Evolutionary conservation across 2,888 invertebrate species (phyloP).

Genomic region (Melikaiella ostensackeni): DNA sequence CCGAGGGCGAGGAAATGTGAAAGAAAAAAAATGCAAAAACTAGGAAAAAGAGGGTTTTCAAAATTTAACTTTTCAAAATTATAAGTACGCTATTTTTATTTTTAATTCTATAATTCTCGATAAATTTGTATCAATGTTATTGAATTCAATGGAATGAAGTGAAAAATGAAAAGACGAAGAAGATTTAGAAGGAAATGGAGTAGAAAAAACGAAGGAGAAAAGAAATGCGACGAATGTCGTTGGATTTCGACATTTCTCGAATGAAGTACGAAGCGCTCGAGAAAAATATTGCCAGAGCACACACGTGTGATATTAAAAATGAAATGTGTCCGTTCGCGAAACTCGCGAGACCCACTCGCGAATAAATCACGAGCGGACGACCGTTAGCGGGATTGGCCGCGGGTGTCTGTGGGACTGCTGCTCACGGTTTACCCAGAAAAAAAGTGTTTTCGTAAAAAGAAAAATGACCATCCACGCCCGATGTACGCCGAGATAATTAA

Average conservation of each 20-base stretch:
- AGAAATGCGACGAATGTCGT: conserved; percentile 19
- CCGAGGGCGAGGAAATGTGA: neutral
- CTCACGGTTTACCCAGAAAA: conserved; percentile 29
- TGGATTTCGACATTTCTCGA: conserved; percentile 19
- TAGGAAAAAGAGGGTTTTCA: neutral
- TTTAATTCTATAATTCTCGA: too few species aligned
- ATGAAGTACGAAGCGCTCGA: conserved; percentile 32
- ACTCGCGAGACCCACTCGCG: conserved; percentile 44
- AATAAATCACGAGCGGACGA: conserved; percentile 53
- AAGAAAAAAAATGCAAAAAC: neutral
- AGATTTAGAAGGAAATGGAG: conserved; percentile 33
- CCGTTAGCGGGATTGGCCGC: conserved; percentile 47
- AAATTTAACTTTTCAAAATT: neutral
- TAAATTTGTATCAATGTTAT: too few species aligned
- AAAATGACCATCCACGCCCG: conserved; percentile 49
- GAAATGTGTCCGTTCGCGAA: conserved; percentile 52
- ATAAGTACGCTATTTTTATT: too few species aligned
- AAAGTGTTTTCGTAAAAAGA: conserved; percentile 46
- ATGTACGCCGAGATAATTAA: conserved; percentile 13
- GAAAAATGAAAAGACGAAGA: neutral
- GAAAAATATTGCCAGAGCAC: conserved; percentile 29
- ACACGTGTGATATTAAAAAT: conserved; percentile 52
- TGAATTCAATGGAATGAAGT: too few species aligned
- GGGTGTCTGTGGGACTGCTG: conserved; percentile 40
- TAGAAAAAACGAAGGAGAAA: neutral